phyloP scores from a whole-genome alignment of 2,797 vertebrate genomes.

The Hyperoplus immaculatus region DNA sequence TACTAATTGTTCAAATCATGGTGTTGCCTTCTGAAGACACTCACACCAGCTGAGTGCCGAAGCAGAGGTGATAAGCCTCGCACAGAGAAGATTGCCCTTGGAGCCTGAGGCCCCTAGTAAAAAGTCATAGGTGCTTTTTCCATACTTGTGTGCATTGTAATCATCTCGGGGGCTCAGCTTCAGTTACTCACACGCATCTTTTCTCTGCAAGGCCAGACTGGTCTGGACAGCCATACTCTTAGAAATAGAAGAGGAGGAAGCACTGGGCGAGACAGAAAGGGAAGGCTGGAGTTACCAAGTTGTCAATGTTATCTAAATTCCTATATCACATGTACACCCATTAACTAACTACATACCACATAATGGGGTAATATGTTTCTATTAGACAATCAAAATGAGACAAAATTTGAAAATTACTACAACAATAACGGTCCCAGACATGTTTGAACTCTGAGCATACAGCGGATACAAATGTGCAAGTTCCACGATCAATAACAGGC shows the following conservation, averaged over 20 bases:
- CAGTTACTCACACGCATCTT: slow-evolving; percentile 48
- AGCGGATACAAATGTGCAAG: slow-evolving; percentile 3
- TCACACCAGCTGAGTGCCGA: slow-evolving; percentile 49
- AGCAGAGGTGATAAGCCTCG: slow-evolving; percentile 61
- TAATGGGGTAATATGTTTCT: neutral
- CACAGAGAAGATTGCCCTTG: slow-evolving; percentile 34
- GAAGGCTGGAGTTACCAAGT: slow-evolving; percentile 16
- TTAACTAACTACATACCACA: neutral
- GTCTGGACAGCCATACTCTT: slow-evolving; percentile 44
- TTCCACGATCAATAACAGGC: neutral
- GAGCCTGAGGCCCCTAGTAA: slow-evolving; percentile 64
- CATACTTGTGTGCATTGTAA: slow-evolving; percentile 70
- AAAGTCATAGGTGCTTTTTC: slow-evolving; percentile 62
- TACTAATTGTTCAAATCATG: slow-evolving; percentile 59
- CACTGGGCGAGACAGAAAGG: slow-evolving; percentile 7
- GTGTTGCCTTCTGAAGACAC: slow-evolving; percentile 32
- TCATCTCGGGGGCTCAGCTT: slow-evolving; percentile 50
- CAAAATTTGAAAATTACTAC: slow-evolving; percentile 16
- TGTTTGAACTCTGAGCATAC: slow-evolving; percentile 8
- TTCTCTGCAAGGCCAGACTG: slow-evolving; percentile 59
- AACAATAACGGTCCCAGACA: neutral
- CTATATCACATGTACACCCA: neutral
- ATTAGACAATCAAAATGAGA: neutral
- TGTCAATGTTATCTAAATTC: slow-evolving; percentile 23
- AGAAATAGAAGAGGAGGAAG: slow-evolving; percentile 26